phyloP scores from a whole-genome alignment of 2,888 invertebrate genomes.

The Ctenicera cuprea region DNA sequence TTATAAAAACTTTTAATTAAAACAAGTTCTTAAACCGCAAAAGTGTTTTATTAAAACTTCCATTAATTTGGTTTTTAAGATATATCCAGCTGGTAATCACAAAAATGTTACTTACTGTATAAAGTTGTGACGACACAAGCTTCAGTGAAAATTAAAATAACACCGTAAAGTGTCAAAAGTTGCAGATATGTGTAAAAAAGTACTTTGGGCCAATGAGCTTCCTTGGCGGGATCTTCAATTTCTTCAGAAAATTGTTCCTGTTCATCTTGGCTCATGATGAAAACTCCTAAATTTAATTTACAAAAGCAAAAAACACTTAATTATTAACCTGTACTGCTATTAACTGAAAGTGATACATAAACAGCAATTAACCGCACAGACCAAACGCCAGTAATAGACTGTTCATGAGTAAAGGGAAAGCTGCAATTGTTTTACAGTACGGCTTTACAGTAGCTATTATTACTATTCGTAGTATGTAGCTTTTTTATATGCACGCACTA shows the following conservation, averaged over 20 bases:
- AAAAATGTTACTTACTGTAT: slow-evolving; percentile 64
- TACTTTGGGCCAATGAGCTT: slow-evolving; percentile 84
- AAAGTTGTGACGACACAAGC: slow-evolving; percentile 63
- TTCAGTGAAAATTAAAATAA: slow-evolving; percentile 74
- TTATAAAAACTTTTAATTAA: too few species aligned
- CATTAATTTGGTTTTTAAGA: too few species aligned
- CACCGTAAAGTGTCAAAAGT: slow-evolving; percentile 79
- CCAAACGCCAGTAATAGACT: neutral
- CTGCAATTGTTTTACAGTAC: too few species aligned
- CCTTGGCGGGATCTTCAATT: slow-evolving; percentile 68
- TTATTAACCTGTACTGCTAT: neutral
- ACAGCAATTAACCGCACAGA: neutral
- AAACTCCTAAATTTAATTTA: neutral
- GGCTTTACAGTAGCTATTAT: too few species aligned
- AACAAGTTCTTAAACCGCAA: too few species aligned
- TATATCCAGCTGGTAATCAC: too few species aligned
- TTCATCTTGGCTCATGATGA: neutral
- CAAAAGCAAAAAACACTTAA: neutral
- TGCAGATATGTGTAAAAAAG: slow-evolving; percentile 85
- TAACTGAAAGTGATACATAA: neutral
- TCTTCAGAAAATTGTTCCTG: slow-evolving; percentile 21
- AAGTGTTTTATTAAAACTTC: too few species aligned
- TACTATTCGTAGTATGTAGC: too few species aligned
- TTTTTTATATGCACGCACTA: too few species aligned
- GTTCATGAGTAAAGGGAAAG: too few species aligned